Conservation (phyloP, 2,888 invertebrate genomes). For the Odontocerum albicorne region DNA sequence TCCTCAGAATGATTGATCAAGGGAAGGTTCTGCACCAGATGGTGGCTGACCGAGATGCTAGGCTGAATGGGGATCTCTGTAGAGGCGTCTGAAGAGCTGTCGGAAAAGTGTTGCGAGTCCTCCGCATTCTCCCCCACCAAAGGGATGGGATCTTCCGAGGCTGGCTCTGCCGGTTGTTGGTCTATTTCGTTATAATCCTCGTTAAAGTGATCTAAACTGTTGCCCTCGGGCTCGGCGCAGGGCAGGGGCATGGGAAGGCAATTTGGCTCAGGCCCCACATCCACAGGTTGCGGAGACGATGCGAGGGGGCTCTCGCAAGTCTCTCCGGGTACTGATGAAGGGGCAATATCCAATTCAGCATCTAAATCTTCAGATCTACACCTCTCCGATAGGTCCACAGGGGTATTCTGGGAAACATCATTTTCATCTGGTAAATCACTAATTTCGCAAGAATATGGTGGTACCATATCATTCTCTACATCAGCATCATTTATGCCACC, state of each 20-base stretch:
- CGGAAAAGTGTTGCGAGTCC: conserved; percentile 19
- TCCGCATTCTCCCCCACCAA: no score
- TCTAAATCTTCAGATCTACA: neutral
- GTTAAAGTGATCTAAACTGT: no score
- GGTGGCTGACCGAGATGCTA: conserved; percentile 43
- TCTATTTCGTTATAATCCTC: no score
- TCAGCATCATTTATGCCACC: neutral
- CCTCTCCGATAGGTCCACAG: neutral
- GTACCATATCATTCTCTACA: neutral
- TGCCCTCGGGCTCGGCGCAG: neutral
- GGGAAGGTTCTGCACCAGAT: conserved; percentile 17
- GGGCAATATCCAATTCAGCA: conserved; percentile 17
- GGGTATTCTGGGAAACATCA: neutral
- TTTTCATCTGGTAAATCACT: neutral
- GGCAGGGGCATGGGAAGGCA: neutral
- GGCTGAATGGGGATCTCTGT: conserved; percentile 53
- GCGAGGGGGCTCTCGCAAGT: conserved; percentile 10
- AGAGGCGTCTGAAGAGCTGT: conserved; percentile 46
- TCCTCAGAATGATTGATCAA: conserved; percentile 6
- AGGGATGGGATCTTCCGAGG: conserved; percentile 2
- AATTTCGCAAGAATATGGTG: no score
- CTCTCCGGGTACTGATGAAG: conserved; percentile 27
- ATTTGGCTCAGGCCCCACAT: neutral
- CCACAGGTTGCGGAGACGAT: no score
- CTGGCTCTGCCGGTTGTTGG: conserved; percentile 10